Evolutionary conservation across 92 coral and sea anemone species (phyloP), one percentile per base, ranked within the genome.

Genomic region (Plumapathes pennacea): DNA sequence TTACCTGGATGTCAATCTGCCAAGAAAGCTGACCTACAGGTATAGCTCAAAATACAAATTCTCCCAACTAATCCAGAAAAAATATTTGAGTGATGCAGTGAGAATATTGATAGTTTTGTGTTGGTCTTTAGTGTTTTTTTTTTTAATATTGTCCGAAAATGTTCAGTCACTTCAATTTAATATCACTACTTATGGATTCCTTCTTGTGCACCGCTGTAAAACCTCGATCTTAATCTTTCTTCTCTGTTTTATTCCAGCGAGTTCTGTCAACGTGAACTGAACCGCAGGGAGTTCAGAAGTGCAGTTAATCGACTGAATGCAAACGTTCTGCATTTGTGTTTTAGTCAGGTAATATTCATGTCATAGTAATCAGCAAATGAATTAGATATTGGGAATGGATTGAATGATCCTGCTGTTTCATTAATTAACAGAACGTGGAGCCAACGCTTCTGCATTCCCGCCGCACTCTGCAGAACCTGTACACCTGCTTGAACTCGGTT

Each of bases 301-400:
- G 80, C 89, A 0, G 90, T 88, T 2, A 51, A 76, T 57, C 89
- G 99, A 43, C 64, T 94, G 1, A 94, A 94, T 61, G 44, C 95
- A 31, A 94, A 94, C 56, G 83, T 89, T n/a, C 60, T 94, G 25
- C 96, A 94, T 49, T 51, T 94, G 37, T 89, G 97, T 62, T 90
- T 94, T 52, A 76, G 94, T 0, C 99, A 94, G 99, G 99, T 85
- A 70, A 53, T n/a, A n/a, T n/a, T n/a, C n/a, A n/a, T n/a, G n/a
- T n/a, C n/a, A n/a, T n/a, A n/a, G n/a, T n/a, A n/a, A n/a, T n/a
- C n/a, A n/a, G n/a, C n/a, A n/a, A n/a, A n/a, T n/a, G n/a, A n/a
- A n/a, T n/a, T n/a, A n/a, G n/a, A n/a, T n/a, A n/a, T n/a, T n/a
- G n/a, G n/a, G n/a, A n/a, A n/a, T n/a, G n/a, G 18, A 0, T 15